Evolutionary conservation across 2,113 vertebrate genomes (phyloP), one percentile per base, ranked within the genome.

Genomic region (Hypocryptadius cinnamomeus): DNA sequence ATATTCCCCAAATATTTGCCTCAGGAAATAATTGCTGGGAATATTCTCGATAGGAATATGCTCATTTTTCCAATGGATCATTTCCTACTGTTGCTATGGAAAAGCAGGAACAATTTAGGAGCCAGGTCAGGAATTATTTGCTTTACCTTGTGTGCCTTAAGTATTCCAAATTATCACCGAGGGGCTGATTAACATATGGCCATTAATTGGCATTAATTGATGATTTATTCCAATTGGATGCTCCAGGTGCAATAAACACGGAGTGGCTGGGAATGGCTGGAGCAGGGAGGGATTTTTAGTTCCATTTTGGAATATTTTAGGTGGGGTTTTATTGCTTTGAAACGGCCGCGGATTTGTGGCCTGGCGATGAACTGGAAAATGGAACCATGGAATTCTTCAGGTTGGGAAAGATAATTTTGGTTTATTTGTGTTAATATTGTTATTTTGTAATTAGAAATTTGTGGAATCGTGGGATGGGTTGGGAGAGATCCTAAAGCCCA

Each of bases 321-420:
- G 28, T 5, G 42, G 27, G 1, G 1, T 19, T 73, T 74, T 35
- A 20, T 64, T 56, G 31, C 22, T 78, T 44, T 54, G 16, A 48
- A 61, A 56, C 2, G 2, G 11, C 13, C 4, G 0, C 4, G 20
- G 57, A 22, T 71, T 30, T 10, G 31, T 42, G 24, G 44, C 45
- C 37, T 4, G 47, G 27, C 10, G 27, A 7, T 5, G 6, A 27
- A 33, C 0, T 13, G 47, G 68, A 6, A 37, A 33, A 72, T 0
- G 47, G 39, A 17, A 64, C 17, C 14, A 0, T 8, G 59, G 59
- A 54, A 28, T 39, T 28, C 9, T 45, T 27, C 2, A 23, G 40
- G 59, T 3, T 18, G 69, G 47, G 37, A 50, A 31, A 37, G 13
- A 19, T 1, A 5, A 31, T 61, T 71, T 51, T 5, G 56, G 33